Evolutionary conservation across 2,113 vertebrate species (phyloP).

Genomic region (Marcusenius ussheri): DNA sequence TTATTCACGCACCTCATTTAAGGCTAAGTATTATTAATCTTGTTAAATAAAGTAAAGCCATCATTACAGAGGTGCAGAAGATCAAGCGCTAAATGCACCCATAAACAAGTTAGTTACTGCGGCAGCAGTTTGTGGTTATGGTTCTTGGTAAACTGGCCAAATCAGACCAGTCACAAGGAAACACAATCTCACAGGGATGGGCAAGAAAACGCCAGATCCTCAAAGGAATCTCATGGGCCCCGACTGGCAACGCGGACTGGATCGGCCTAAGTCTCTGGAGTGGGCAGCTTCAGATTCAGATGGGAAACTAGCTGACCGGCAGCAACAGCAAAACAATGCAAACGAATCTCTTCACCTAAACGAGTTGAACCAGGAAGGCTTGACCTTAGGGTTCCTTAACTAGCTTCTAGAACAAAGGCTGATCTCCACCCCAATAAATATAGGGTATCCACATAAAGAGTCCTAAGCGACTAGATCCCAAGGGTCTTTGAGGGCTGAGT

Average conservation of each 20-base stretch:
- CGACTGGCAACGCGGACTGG: not conserved
- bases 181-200: not conserved
- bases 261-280: not conserved
- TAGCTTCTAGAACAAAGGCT: not conserved
- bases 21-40: slow-evolving; percentile 2
- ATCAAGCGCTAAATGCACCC: not conserved
- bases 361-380: not conserved
- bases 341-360: not conserved
- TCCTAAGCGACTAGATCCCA: not conserved
- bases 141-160: not conserved
- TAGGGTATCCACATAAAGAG: not conserved
- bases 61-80: not conserved
- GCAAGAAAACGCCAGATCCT: not conserved
- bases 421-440: not conserved
- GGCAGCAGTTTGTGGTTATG: not conserved
- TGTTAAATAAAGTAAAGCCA: not conserved
- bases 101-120: not conserved
- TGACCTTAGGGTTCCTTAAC: not conserved
- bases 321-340: not conserved
- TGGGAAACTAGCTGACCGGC: not conserved
- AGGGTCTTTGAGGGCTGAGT: not conserved
- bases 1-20: not conserved
- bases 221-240: not conserved
- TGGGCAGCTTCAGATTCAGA: not conserved
- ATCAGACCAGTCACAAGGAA: not conserved